Base-by-base conservation (phyloP, 2,888 invertebrate species). In the Meghimatium bilineatum region DNA sequence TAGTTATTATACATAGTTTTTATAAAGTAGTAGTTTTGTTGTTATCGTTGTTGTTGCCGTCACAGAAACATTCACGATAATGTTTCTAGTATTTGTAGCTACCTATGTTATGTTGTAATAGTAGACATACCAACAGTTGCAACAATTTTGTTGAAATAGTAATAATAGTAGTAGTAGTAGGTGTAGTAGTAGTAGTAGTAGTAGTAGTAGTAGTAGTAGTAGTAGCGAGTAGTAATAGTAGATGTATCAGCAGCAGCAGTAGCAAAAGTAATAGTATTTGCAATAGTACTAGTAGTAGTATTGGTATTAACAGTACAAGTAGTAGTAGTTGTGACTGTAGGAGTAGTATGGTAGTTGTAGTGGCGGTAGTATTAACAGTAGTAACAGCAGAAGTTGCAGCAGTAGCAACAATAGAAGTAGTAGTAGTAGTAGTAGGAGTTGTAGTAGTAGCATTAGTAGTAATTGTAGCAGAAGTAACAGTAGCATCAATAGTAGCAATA, bases 201-300 rank as follows among this genome's bases (percentile, higher is more conserved):
- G 44, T 79, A 67, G 60, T 82, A 66, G 74, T 75, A 32, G 74
- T n/a, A 77, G 74, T 60, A 63, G 49, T 81, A 36, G 20, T 63
- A n/a, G n/a, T n/a, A n/a, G n/a, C n/a, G n/a, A 67, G 60, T 82
- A 66, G 74, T 75, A 32, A 63, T n/a, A 77, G 74, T 60, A 63
- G 49, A 74, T 26, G 20, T 63, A 74, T 32, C 56, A 69, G 66
- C 29, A 71, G 49, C 60, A 52, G 60, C 52, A 72, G 49, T 72
- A 72, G 69, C 56, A 60, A 49, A 60, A 81, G 49, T 81, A 81
- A n/a, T 36, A 72, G 69, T 72, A 72, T 49, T 81, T 34, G 63
- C 34, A 72, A 44, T 60, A 81, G 69, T 60, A 81, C 17, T 71
- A 52, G 49, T 71, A 52, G 60, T 32, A 60, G 44, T 56, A 72